Conservation (phyloP, 1,140 invertebrate species). For the Matsumurasca onukii region DNA sequence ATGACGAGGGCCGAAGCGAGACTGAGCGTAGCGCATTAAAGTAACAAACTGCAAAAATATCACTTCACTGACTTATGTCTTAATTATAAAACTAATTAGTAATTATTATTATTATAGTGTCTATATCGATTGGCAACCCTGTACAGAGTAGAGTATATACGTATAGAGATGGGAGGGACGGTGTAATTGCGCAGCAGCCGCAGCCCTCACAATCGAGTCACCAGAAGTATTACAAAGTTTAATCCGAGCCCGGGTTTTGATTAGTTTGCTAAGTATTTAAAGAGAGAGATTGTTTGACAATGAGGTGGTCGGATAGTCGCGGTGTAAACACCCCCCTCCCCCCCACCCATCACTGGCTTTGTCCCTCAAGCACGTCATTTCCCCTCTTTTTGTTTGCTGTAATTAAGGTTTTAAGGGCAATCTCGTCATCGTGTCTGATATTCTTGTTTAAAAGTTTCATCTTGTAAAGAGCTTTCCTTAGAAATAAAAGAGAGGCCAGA, state of each 20-base stretch:
- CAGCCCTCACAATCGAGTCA: conserved; percentile 28
- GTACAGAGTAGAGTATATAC: too few species aligned
- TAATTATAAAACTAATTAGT: too few species aligned
- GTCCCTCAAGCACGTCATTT: conserved; percentile 17
- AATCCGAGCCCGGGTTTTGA: conserved; percentile 23
- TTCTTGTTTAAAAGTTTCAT: conserved; percentile 10
- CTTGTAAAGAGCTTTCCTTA: not conserved
- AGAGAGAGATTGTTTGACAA: conserved; percentile 1
- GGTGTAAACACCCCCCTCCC: not conserved
- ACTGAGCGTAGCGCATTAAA: too few species aligned
- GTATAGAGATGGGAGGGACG: not conserved
- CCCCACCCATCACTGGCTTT: not conserved
- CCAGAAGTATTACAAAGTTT: conserved; percentile 29
- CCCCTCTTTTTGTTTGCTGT: conserved; percentile 10
- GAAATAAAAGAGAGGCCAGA: too few species aligned
- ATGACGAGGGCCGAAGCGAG: too few species aligned
- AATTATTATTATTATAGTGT: too few species aligned
- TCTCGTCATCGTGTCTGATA: not conserved
- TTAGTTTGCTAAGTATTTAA: conserved; percentile 29
- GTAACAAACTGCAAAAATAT: too few species aligned
- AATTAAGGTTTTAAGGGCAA: conserved; percentile 26
- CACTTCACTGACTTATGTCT: too few species aligned
- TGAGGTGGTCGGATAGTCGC: not conserved
- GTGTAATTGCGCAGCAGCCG: conserved; percentile 4
- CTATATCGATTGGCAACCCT: too few species aligned